Evolutionary conservation across 2,113 vertebrate species (phyloP).

Genomic region (Psilopogon haemacephalus): DNA sequence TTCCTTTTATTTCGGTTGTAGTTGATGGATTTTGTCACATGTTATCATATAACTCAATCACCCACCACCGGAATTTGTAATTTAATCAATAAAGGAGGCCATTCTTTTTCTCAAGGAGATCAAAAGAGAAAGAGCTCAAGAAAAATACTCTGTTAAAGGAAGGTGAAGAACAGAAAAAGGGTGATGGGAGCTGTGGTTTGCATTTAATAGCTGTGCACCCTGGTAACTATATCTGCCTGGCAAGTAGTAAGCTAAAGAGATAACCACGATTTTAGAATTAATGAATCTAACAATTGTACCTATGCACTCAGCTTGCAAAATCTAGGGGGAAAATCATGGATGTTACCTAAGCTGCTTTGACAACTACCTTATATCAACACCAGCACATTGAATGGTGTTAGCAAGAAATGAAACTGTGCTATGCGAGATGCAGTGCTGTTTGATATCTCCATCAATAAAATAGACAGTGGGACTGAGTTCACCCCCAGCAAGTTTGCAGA

Average conservation of each 20-base stretch:
- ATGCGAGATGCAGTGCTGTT: neutral
- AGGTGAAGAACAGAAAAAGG: neutral
- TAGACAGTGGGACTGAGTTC: too few species aligned
- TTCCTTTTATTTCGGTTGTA: slow-evolving; percentile 53
- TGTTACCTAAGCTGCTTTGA: neutral
- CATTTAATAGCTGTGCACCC: neutral
- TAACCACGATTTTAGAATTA: neutral
- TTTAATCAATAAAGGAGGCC: slow-evolving; percentile 61
- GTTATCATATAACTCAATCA: slow-evolving; percentile 61
- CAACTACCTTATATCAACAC: neutral
- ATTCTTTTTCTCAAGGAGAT: slow-evolving; percentile 52
- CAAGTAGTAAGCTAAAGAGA: neutral
- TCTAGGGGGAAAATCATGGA: neutral
- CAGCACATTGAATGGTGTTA: neutral
- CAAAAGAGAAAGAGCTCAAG: slow-evolving; percentile 4
- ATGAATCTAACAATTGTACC: neutral
- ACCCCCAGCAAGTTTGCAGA: too few species aligned
- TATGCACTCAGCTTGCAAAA: neutral
- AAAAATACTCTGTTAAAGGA: slow-evolving; percentile 16
- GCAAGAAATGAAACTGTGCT: neutral
- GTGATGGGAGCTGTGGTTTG: neutral
- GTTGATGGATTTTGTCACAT: slow-evolving; percentile 16
- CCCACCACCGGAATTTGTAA: slow-evolving; percentile 22
- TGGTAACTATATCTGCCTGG: neutral
- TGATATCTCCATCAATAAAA: too few species aligned